phyloP scores from a whole-genome alignment of 2,113 vertebrate genomes.

The Dicaeum eximium region DNA sequence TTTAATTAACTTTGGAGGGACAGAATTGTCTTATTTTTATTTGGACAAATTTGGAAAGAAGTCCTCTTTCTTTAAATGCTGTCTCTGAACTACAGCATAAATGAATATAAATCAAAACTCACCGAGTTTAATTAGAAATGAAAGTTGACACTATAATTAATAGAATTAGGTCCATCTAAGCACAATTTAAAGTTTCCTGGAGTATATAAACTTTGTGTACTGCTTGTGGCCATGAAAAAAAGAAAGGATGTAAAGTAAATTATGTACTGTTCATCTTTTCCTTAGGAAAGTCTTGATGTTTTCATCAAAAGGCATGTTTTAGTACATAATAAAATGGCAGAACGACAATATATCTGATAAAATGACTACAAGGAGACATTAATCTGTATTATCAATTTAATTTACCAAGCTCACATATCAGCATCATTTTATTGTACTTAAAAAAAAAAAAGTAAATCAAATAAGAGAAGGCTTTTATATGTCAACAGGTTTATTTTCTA shows the following conservation, averaged over 20 bases:
- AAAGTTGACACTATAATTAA: background rate
- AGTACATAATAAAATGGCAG: background rate
- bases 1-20: background rate
- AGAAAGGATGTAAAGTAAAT: background rate
- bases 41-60: background rate
- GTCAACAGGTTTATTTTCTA: background rate
- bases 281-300: background rate
- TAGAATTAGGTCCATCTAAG: background rate
- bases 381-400: background rate
- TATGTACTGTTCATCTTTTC: background rate
- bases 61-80: background rate
- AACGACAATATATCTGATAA: background rate
- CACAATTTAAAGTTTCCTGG: background rate
- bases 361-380: background rate
- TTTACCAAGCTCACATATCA: background rate
- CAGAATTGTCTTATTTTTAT: background rate
- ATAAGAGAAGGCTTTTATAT: background rate
- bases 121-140: background rate
- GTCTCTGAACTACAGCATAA: background rate
- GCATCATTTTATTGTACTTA: background rate
- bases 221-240: background rate
- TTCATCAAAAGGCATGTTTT: background rate
- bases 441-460: background rate
- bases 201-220: background rate
- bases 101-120: background rate